Conservation (phyloP, 2,888 invertebrate species). For the Apotomis capreana region DNA sequence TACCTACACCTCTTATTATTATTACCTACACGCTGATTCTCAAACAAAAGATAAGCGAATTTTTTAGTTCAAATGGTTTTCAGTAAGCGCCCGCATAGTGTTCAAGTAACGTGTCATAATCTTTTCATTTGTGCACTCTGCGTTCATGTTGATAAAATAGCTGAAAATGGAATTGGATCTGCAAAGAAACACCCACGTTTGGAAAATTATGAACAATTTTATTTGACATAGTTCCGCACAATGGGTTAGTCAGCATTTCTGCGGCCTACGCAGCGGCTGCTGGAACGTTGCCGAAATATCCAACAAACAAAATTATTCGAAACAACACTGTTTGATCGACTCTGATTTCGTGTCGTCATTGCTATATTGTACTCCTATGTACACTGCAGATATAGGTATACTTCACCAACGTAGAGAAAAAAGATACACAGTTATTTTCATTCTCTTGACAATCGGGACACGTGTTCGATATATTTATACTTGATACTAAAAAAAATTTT, state of each 20-base stretch:
- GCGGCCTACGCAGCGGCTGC: constrained; percentile 24
- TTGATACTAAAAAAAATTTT: too few relatives aligned
- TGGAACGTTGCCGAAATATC: constrained; percentile 34
- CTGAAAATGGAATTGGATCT: constrained; percentile 23
- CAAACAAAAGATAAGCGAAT: too few relatives aligned
- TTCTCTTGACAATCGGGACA: too few relatives aligned
- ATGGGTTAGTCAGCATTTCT: constrained; percentile 37
- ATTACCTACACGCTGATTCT: too few relatives aligned
- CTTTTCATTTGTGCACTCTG: not conserved
- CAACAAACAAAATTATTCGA: constrained; percentile 20
- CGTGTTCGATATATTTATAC: too few relatives aligned
- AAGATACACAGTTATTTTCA: not conserved
- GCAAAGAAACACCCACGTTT: constrained; percentile 30
- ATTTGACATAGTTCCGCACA: constrained; percentile 37
- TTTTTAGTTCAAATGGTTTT: too few relatives aligned
- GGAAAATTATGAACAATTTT: constrained; percentile 21
- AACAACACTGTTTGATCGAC: constrained; percentile 28
- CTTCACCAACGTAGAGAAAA: too few relatives aligned
- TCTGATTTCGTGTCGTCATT: constrained; percentile 2
- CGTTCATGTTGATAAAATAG: constrained; percentile 4
- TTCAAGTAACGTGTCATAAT: not conserved
- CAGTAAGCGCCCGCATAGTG: too few relatives aligned
- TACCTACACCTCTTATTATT: too few relatives aligned
- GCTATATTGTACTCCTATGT: not conserved
- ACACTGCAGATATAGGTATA: not conserved